A percentile compares a stretch with the other conserved stretches of the same genome.
phyloP scores from a whole-genome alignment of 2,888 invertebrate genomes.

The Drosophila kambysellisi region DNA sequence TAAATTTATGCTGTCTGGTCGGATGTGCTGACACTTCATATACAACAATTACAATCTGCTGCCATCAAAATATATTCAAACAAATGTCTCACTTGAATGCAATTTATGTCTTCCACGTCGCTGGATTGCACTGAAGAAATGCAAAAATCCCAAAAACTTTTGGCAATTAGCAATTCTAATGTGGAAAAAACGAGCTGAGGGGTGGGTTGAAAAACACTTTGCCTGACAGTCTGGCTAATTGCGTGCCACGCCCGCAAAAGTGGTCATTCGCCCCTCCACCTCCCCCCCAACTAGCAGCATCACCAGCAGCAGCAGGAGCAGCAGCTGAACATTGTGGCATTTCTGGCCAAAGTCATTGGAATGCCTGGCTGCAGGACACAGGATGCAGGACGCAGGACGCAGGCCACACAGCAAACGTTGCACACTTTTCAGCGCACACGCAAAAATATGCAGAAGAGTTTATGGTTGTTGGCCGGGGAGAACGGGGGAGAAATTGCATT shows the following conservation, averaged over 20 bases:
- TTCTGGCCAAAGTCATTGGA: conserved; percentile 41
- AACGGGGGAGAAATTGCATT: conserved; percentile 37
- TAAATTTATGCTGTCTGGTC: conserved; percentile 8
- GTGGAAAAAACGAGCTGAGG: conserved; percentile 46
- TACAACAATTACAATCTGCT: conserved; percentile 51
- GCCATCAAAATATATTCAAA: conserved; percentile 52
- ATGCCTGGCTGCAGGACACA: conserved; percentile 26
- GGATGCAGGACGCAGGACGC: conserved; percentile 16
- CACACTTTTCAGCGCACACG: conserved; percentile 57
- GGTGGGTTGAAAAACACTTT: conserved; percentile 61
- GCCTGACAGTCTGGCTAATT: conserved; percentile 75
- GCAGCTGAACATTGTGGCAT: conserved; percentile 31
- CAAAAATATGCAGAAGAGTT: conserved; percentile 57
- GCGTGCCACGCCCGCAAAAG: conserved; percentile 62
- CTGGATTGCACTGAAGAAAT: conserved; percentile 68
- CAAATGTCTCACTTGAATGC: conserved; percentile 66
- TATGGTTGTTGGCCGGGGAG: neutral
- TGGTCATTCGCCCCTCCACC: neutral
- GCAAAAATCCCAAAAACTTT: conserved; percentile 67
- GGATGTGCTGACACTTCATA: conserved; percentile 1
- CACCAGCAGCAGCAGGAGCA: conserved; percentile 18
- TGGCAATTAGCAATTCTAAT: conserved; percentile 80
- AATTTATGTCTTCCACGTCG: conserved; percentile 65
- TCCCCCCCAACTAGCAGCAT: neutral
- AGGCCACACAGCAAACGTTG: conserved; percentile 41